Conservation (phyloP, 2,888 invertebrate species). For the Encarsia formosa region DNA sequence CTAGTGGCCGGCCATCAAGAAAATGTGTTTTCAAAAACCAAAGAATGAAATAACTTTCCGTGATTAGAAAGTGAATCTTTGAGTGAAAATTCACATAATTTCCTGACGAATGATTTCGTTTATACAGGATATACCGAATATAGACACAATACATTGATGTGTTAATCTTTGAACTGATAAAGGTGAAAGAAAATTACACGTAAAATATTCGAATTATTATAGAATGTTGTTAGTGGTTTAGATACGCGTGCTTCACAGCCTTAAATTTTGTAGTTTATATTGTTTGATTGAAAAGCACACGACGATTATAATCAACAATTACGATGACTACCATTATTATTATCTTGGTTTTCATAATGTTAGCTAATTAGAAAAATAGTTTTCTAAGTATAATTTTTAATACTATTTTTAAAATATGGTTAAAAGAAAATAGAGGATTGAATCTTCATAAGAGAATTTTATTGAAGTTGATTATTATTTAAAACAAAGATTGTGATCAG, state of each 20-base stretch:
- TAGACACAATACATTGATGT: neutral
- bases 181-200: neutral
- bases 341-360: slow-evolving; percentile 3
- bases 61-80: too few relatives aligned
- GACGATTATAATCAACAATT: slow-evolving; percentile 13
- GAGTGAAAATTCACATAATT: neutral
- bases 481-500: slow-evolving; percentile 12
- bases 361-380: slow-evolving; percentile 11
- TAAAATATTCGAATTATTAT: neutral
- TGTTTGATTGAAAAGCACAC: slow-evolving; percentile 22
- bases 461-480: slow-evolving; percentile 9
- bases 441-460: neutral
- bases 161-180: neutral
- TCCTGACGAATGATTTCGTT: neutral
- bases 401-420: neutral
- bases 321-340: slow-evolving; percentile 7
- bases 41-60: neutral
- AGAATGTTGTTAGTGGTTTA: slow-evolving; percentile 7
- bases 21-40: neutral
- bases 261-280: slow-evolving; percentile 22
- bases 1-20: neutral
- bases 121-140: neutral
- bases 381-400: slow-evolving; percentile 4
- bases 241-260: slow-evolving; percentile 28
- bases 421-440: slow-evolving; percentile 1